Conservation (phyloP, 2,113 vertebrate species). For the Dipodomys merriami region DNA sequence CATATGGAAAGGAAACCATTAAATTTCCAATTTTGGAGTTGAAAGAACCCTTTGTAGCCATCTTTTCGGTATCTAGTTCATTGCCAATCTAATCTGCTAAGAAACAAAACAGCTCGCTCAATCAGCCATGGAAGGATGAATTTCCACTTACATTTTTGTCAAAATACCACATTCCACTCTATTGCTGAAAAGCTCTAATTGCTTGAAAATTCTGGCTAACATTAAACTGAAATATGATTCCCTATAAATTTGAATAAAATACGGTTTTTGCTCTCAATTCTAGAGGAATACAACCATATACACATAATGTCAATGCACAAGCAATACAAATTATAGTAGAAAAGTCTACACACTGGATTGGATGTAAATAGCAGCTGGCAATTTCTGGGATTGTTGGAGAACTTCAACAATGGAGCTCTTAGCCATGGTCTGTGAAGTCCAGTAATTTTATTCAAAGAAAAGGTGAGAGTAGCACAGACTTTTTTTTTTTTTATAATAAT, state of each 20-base stretch:
- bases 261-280: neutral
- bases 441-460: neutral
- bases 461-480: neutral
- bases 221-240: neutral
- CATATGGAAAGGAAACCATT: neutral
- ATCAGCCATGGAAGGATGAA: neutral
- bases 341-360: neutral
- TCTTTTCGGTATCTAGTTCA: neutral
- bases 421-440: neutral
- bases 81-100: neutral
- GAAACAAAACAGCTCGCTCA: neutral
- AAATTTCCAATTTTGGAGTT: neutral
- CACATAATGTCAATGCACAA: neutral
- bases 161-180: neutral
- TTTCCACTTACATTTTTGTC: conserved; percentile 22
- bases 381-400: neutral
- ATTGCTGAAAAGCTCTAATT: neutral
- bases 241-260: neutral
- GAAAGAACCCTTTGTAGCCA: neutral
- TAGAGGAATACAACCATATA: neutral
- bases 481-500: neutral
- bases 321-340: neutral
- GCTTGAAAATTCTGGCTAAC: neutral
- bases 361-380: neutral
- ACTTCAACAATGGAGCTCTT: neutral